Base-by-base conservation (phyloP, 2,888 invertebrate species). In the Drosophila rellima region DNA sequence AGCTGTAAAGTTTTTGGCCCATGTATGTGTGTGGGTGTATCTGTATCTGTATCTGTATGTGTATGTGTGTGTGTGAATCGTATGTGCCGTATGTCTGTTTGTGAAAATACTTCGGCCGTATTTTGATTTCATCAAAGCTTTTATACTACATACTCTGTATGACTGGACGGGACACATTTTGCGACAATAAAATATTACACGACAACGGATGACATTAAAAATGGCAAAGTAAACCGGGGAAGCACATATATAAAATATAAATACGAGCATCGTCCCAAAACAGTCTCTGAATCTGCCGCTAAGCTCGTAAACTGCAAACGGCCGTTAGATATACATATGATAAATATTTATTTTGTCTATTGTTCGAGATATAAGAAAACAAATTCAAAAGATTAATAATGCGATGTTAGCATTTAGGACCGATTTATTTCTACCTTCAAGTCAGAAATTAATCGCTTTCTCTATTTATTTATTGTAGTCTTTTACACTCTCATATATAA, bases 51-150 rank as follows among this genome's bases (percentile, higher is more conserved):
- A 2, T 39, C 4, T 45, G 18, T 20, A 52, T 42, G 13, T 50
- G 15, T 59, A 18, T 56, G 68, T 48, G 47, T 39, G 52, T 55
- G 29, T 44, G 20, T 26, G 17, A n/a, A n/a, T n/a, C n/a, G 11
- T 35, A 33, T 56, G 31, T 50, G 48, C 40, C 47, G 18, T 44
- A 29, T 51, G 74, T 57, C 68, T 72, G 70, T 70, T 66, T 83
- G 79, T 73, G 65, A 78, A 84, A 82, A 84, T 89, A 81, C 87
- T 89, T 81, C 74, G 69, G 66, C 70, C 80, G 73, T 83, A 89
- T 89, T 89, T 89, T 87, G 82, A 86, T 86, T 86, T 72, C 89
- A 86, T 89, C 89, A 89, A 83, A 79, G 87, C 84, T 76, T 73
- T 88, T 82, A 72, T 70, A 60, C 71, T 71, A 17, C 42, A 15